Evolutionary conservation across 2,113 vertebrate species (phyloP).

Genomic region (Terrapene triunguis): DNA sequence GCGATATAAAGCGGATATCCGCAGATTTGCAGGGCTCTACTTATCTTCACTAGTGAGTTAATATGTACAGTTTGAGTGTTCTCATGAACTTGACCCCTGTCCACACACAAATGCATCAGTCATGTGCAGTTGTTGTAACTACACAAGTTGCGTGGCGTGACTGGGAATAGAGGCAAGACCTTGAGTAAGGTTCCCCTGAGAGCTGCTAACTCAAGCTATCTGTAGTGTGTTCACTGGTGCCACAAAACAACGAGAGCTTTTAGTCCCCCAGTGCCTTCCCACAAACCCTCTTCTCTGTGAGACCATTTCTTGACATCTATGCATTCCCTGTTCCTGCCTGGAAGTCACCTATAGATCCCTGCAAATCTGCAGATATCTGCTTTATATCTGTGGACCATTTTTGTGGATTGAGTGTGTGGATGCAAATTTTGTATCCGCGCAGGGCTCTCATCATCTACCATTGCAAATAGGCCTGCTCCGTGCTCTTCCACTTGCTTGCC

Average conservation of each 20-base stretch:
- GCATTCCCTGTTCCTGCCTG: background rate
- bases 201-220: background rate
- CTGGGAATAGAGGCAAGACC: background rate
- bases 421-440: too few relatives aligned
- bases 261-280: background rate
- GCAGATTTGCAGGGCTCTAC: too few relatives aligned
- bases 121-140: background rate
- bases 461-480: background rate
- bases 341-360: background rate
- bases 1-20: too few relatives aligned
- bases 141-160: background rate
- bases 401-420: too few relatives aligned
- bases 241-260: background rate
- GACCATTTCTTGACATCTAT: background rate
- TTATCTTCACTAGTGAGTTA: background rate
- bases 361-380: background rate
- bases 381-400: too few relatives aligned
- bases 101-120: background rate
- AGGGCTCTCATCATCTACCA: background rate
- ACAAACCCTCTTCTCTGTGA: background rate
- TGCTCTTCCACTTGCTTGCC: background rate
- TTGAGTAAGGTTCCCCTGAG: background rate
- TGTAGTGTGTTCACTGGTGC: background rate
- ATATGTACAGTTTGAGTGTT: background rate
- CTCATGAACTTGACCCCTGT: background rate